phyloP scores from a whole-genome alignment of 2,888 invertebrate genomes.

The Scelioninae gen. 2 region DNA sequence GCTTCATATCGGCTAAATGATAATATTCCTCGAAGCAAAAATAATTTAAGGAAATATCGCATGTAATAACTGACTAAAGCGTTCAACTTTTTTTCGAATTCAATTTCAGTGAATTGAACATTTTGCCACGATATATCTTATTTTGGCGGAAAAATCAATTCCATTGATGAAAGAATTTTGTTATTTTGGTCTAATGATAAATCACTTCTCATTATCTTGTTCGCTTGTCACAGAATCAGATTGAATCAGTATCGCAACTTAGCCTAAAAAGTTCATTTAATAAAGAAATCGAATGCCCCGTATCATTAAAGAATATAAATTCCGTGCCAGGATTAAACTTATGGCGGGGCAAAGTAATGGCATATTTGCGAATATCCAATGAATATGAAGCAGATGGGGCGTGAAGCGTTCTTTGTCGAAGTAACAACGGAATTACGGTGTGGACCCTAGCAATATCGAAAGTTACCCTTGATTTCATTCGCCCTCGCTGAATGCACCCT shows the following conservation, averaged over 20 bases:
- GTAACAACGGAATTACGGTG: slow-evolving; percentile 39
- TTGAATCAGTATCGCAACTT: no score
- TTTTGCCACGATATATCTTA: no score
- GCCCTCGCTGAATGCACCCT: slow-evolving; percentile 31
- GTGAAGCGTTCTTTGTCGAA: slow-evolving; percentile 48
- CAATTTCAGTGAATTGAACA: no score
- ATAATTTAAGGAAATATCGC: slow-evolving; percentile 14
- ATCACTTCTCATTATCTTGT: no score
- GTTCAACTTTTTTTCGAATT: background rate
- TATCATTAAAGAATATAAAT: slow-evolving; percentile 31
- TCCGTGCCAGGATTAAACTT: slow-evolving; percentile 25
- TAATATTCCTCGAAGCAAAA: slow-evolving; percentile 25
- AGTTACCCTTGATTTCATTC: slow-evolving; percentile 43
- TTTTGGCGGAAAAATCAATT: no score
- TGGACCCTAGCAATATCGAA: slow-evolving; percentile 40
- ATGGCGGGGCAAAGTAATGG: slow-evolving; percentile 36
- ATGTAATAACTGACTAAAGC: background rate
- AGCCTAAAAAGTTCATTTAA: slow-evolving; percentile 1
- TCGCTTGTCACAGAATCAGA: background rate
- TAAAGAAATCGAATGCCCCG: slow-evolving; percentile 33
- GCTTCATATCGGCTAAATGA: no score
- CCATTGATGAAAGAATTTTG: no score
- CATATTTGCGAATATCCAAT: slow-evolving; percentile 44
- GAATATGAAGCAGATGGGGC: slow-evolving; percentile 61
- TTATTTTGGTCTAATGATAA: no score